Percentiles rank a stretch among this genome's conserved stretches.
phyloP scores from a whole-genome alignment of 2,888 invertebrate genomes.

The Malthinus seriepunctatus region DNA sequence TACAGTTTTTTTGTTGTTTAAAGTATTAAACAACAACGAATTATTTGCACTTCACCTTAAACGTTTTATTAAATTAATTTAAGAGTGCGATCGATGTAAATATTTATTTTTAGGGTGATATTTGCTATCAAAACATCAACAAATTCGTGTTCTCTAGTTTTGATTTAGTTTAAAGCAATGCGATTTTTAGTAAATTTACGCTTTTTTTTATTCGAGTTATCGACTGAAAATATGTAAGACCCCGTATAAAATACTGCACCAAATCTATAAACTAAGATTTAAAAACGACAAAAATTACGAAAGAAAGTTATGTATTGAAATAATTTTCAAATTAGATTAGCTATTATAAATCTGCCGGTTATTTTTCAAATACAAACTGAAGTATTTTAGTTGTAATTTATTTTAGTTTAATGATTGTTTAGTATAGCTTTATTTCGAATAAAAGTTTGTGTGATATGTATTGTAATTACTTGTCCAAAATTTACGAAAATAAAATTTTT shows the following conservation, averaged over 20 bases:
- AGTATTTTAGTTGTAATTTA: neutral
- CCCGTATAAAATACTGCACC: neutral
- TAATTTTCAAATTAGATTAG: no score
- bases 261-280: neutral
- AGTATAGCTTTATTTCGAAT: neutral
- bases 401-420: neutral
- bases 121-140: neutral
- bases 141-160: no score
- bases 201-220: neutral
- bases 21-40: neutral
- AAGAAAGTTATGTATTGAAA: no score
- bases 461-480: constrained; percentile 1
- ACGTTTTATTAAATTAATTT: neutral
- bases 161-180: no score
- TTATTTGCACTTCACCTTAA: neutral
- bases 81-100: neutral
- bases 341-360: no score
- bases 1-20: neutral
- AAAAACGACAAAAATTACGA: no score
- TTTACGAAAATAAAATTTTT: constrained; percentile 4
- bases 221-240: neutral
- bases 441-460: constrained; percentile 6
- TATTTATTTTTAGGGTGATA: constrained; percentile 1
- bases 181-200: no score
- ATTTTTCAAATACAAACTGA: neutral